Base-by-base conservation (phyloP, 2,113 vertebrate species). In the Sapajus apella region DNA sequence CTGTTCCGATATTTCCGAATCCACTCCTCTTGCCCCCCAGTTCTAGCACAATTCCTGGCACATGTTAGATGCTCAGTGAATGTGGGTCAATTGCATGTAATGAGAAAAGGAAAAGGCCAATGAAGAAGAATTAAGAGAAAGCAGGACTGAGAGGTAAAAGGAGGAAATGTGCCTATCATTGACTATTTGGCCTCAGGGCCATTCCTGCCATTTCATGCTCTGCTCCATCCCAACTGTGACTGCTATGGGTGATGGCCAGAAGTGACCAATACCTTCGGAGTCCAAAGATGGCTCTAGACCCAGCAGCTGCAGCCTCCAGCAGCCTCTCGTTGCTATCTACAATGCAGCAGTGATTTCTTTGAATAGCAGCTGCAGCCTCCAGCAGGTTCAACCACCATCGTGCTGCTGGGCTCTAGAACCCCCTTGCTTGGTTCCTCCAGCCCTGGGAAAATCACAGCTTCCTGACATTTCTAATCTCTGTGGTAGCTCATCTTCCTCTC, bases 1-100 rank as follows among this genome's bases (percentile, higher is more conserved):
- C 9, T 93, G 5, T 45, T 30, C 70, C 72, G 72, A 12, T 30
- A 18, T 45, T 61, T 87, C 85, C 50, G 35, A 92, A 84, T 52
- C 13, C 0, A 32, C 37, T n/a, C 5, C 0, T 43, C 18, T 76
- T 21, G 1, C 5, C n/a, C 21, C 30, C 25, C 4, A 45, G 0
- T 61, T 76, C 56, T 47, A 47, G 10, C 6, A 11, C 43, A n/a
- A 64, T 79, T 83, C 61, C 27, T 56, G n/a, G n/a, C 35, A 79
- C 27, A 23, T 8, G 20, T 13, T 5, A 43, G 2, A 2, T 79
- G n/a, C 47, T 75, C 17, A 16, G 0, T 55, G 64, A 94, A 58
- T 32, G 47, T 45, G 30, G 21, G 27, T 70, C 11, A 43, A n/a
- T 56, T 70, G 30, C 91, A 66, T 23, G 5, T 3, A 55, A 14